Percentiles rank a stretch among this genome's conserved stretches.
These are phyloP conservation scores for Zaprionus lachaisei DNA, from an alignment of 1,140 invertebrate genomes.

Conservation along the genomic window DNA sequence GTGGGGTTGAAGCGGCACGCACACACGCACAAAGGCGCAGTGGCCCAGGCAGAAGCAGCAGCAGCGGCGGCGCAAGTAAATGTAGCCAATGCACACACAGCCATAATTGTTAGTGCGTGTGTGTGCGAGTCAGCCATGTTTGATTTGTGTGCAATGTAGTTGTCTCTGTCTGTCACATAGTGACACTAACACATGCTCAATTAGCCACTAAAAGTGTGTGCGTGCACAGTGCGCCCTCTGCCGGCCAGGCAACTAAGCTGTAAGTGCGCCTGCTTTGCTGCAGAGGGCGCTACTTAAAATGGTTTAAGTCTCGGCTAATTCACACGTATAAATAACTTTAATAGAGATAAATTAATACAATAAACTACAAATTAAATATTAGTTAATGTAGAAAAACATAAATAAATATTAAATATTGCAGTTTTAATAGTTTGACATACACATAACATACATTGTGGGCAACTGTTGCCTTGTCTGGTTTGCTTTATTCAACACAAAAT, in stretches of 20 bases:
- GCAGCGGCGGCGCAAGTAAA: slow-evolving; percentile 21
- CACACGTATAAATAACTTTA: neutral
- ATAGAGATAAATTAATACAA: neutral
- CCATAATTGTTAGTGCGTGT: neutral
- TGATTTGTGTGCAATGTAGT: slow-evolving; percentile 26
- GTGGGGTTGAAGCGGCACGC: neutral
- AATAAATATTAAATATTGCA: neutral
- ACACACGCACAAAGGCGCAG: neutral
- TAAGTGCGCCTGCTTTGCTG: slow-evolving; percentile 16
- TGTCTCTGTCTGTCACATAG: slow-evolving; percentile 15
- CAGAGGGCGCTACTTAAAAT: slow-evolving; percentile 38
- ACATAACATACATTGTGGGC: neutral
- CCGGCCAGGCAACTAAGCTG: neutral
- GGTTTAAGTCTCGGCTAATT: slow-evolving; percentile 49
- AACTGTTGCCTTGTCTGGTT: neutral
- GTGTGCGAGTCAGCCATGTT: slow-evolving; percentile 44
- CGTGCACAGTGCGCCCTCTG: slow-evolving; percentile 53
- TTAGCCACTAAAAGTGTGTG: slow-evolving; percentile 29
- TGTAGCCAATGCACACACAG: slow-evolving; percentile 21
- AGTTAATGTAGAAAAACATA: neutral
- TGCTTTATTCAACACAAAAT: neutral
- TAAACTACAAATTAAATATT: neutral
- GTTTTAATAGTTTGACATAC: neutral
- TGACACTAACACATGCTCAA: slow-evolving; percentile 33
- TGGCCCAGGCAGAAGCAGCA: neutral